A percentile compares a stretch with the other conserved stretches of the same genome.
phyloP scores from a whole-genome alignment of 2,888 invertebrate genomes.

The Eristalis tenax region DNA sequence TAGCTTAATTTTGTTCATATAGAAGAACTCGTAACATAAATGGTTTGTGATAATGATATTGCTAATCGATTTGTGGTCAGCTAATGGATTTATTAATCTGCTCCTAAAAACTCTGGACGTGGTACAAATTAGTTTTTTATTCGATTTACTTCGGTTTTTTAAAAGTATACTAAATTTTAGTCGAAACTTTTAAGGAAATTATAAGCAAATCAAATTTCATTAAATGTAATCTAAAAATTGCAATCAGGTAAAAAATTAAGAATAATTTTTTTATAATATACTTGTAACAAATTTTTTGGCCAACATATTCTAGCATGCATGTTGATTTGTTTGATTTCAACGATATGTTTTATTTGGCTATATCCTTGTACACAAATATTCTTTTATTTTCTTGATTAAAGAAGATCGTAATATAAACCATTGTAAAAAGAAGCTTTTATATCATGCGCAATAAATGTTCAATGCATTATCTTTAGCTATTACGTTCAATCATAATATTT shows the following conservation, averaged over 20 bases:
- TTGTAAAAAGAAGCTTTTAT: constrained; percentile 23
- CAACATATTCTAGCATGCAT: constrained; percentile 52
- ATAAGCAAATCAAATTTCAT: constrained; percentile 15
- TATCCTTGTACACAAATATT: neutral
- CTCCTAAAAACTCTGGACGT: constrained; percentile 41
- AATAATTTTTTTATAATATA: neutral
- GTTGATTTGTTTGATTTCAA: constrained; percentile 20
- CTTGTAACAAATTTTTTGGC: neutral
- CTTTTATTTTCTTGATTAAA: neutral
- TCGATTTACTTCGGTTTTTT: constrained; percentile 19
- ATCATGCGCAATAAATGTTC: constrained; percentile 32
- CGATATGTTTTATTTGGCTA: neutral
- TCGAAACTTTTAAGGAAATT: neutral
- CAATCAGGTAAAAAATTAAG: constrained; percentile 10
- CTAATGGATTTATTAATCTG: constrained; percentile 5
- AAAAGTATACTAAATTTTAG: neutral
- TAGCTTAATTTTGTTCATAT: neutral
- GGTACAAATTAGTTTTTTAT: constrained; percentile 13
- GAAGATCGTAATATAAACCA: neutral
- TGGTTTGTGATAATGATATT: constrained; percentile 40
- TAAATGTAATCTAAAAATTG: constrained; percentile 16
- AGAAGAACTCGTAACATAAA: constrained; percentile 19
- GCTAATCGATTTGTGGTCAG: constrained; percentile 27
- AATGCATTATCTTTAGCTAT: constrained; percentile 8
- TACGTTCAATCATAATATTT: neutral